phyloP scores from a whole-genome alignment of 2,113 vertebrate genomes.

The Sporophila hypoxantha region DNA sequence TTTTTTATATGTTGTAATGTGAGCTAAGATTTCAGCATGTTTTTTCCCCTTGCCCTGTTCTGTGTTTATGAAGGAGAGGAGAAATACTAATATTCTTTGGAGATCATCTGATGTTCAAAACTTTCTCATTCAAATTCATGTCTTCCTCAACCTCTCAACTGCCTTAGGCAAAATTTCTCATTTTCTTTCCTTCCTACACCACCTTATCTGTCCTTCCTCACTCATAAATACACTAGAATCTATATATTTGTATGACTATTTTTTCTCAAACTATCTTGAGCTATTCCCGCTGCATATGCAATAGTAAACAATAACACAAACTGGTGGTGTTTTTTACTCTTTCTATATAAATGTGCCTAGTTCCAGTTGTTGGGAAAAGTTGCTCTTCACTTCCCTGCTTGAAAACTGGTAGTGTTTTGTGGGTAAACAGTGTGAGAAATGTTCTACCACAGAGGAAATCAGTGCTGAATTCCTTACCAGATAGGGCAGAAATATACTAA shows the following conservation, averaged over 20 bases:
- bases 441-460: not conserved
- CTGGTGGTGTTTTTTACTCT: not conserved
- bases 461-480: not conserved
- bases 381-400: not conserved
- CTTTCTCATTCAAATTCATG: not conserved
- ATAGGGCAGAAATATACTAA: not conserved
- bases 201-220: conserved; percentile 27
- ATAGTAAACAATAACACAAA: conserved; percentile 28
- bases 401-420: not conserved
- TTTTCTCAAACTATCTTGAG: conserved; percentile 27
- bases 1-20: not conserved
- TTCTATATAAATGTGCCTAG: conserved; percentile 16
- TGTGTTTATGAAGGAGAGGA: not conserved
- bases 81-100: not conserved
- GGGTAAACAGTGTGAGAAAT: not conserved
- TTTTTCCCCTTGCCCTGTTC: not conserved
- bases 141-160: not conserved
- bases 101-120: not conserved
- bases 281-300: conserved; percentile 13
- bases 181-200: conserved; percentile 13
- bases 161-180: not conserved
- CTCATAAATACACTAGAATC: conserved; percentile 27
- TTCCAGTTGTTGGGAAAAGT: not conserved
- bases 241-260: not conserved
- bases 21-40: not conserved